Percentiles rank a stretch among this genome's conserved stretches.
phyloP scores from a whole-genome alignment of 2,797 vertebrate genomes.

The Rhabdophis nuchalis region DNA sequence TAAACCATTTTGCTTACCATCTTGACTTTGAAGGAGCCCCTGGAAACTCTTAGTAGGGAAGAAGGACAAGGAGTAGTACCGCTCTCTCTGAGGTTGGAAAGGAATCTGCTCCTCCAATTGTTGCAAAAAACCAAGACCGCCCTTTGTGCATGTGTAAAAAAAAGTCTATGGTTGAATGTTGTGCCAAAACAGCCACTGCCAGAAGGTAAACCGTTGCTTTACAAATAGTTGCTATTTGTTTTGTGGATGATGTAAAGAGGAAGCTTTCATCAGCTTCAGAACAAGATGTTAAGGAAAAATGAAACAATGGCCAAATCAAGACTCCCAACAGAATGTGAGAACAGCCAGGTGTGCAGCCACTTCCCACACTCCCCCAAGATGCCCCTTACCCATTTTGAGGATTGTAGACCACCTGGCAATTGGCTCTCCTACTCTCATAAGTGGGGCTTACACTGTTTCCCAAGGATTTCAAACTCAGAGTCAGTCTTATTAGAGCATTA shows the following conservation, averaged over 20 bases:
- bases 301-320: not conserved
- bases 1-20: not conserved
- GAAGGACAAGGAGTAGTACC: not conserved
- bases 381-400: not conserved
- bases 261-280: not conserved
- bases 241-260: not conserved
- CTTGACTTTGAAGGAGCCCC: not conserved
- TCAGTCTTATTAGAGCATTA: not conserved
- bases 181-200: not conserved
- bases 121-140: not conserved
- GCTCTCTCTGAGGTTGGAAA: not conserved
- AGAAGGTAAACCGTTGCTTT: not conserved
- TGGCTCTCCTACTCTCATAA: not conserved
- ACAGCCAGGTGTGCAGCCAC: not conserved
- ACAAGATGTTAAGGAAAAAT: not conserved
- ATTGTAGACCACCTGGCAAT: not conserved
- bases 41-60: not conserved
- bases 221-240: not conserved
- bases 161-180: not conserved
- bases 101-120: not conserved
- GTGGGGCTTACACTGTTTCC: not conserved
- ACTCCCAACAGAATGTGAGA: not conserved
- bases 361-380: no score
- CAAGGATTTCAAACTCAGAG: not conserved
- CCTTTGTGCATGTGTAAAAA: rapidly evolving